phyloP scores from a whole-genome alignment of 2,888 invertebrate genomes.

The Dinocampus coccinellae region DNA sequence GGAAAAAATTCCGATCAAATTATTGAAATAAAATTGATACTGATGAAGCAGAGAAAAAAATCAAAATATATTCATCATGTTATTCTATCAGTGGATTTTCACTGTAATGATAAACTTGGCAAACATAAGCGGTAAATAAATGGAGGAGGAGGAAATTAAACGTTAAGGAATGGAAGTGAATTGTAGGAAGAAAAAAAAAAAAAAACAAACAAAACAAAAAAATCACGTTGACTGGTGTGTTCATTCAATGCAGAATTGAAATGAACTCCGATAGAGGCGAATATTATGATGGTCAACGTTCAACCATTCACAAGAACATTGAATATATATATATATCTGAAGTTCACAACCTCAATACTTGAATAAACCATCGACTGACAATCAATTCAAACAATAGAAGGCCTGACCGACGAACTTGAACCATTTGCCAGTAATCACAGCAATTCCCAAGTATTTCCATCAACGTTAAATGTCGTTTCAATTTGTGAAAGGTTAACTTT shows the following conservation, averaged over 20 bases:
- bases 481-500: background rate
- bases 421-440: background rate
- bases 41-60: background rate
- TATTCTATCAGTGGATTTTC: background rate
- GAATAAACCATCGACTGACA: conserved; percentile 15
- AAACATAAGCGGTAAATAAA: background rate
- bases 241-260: background rate
- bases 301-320: background rate
- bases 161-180: background rate
- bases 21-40: too few species aligned
- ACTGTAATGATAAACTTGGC: background rate
- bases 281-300: conserved; percentile 3
- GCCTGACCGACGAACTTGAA: background rate
- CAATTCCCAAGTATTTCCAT: background rate
- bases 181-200: background rate
- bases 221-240: background rate
- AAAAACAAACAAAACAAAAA: background rate
- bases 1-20: too few species aligned
- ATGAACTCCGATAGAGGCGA: background rate
- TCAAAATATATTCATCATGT: background rate
- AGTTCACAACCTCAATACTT: background rate
- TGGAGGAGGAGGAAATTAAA: background rate
- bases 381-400: conserved; percentile 8
- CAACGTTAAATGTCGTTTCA: background rate
- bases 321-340: background rate